Conservation (phyloP, 1,140 invertebrate genomes). For the Agrypnia vestita region DNA sequence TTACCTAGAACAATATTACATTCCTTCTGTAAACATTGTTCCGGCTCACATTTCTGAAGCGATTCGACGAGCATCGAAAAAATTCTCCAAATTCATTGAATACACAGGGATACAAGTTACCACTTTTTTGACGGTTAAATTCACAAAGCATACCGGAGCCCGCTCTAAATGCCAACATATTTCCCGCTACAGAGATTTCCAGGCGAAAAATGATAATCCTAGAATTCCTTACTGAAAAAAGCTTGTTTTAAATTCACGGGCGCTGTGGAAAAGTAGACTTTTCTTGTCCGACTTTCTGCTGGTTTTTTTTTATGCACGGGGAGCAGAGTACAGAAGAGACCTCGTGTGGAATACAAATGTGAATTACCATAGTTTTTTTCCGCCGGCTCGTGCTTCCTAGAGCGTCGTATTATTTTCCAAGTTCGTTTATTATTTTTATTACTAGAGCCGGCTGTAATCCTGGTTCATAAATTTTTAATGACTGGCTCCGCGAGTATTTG, state of each 20-base stretch:
- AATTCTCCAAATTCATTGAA: constrained; percentile 20
- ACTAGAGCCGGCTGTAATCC: too few relatives aligned
- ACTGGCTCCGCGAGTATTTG: too few relatives aligned
- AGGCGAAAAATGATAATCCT: constrained; percentile 8
- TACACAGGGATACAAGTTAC: constrained; percentile 10
- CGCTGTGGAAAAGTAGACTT: constrained; percentile 7
- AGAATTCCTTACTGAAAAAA: constrained; percentile 6
- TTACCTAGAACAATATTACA: too few relatives aligned
- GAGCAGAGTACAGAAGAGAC: neutral
- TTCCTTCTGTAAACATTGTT: too few relatives aligned
- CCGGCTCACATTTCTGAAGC: too few relatives aligned
- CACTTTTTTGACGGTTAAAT: constrained; percentile 16
- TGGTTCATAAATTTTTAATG: too few relatives aligned
- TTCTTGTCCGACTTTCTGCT: constrained; percentile 1
- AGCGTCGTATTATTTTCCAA: neutral
- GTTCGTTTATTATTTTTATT: constrained; percentile 3
- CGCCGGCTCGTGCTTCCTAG: neutral
- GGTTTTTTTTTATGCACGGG: neutral
- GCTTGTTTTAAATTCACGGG: constrained; percentile 27
- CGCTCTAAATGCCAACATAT: constrained; percentile 10
- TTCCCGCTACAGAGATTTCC: constrained; percentile 14
- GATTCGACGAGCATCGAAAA: neutral
- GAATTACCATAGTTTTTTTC: neutral
- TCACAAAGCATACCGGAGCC: constrained; percentile 26
- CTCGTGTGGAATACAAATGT: constrained; percentile 17